Evolutionary conservation across 2,797 vertebrate species (phyloP).

Genomic region (Macropus fuliginosus): DNA sequence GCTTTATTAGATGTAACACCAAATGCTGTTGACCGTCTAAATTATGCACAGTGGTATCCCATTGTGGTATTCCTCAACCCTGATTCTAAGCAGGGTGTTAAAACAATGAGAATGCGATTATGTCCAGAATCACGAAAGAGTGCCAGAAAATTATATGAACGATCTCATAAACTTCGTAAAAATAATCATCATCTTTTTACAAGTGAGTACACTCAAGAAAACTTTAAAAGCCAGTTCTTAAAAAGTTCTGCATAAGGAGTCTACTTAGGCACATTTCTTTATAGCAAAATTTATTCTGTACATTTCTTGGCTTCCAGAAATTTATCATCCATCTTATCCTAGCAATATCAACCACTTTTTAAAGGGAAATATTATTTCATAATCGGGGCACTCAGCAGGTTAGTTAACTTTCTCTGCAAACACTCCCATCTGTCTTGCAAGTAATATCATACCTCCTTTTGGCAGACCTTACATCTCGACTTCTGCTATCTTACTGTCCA

Average conservation of each 20-base stretch:
- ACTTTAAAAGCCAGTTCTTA: background rate
- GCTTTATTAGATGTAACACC: slow-evolving; percentile 98
- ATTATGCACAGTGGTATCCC: slow-evolving; percentile 99
- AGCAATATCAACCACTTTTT: background rate
- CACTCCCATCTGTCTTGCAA: background rate
- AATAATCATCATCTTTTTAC: slow-evolving; percentile 99
- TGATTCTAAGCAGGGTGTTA: slow-evolving; percentile 98
- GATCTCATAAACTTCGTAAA: slow-evolving; percentile 98
- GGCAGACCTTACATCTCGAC: background rate
- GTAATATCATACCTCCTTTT: background rate
- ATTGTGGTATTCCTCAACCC: slow-evolving; percentile 99
- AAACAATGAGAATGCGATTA: slow-evolving; percentile 97
- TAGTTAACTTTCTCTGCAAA: background rate
- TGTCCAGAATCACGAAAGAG: slow-evolving; percentile 98
- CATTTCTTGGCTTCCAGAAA: background rate
- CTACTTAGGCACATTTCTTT: background rate
- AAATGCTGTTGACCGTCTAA: slow-evolving; percentile 97
- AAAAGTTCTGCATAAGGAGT: slow-evolving; percentile 1
- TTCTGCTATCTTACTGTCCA: background rate
- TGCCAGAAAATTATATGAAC: slow-evolving; percentile 96
- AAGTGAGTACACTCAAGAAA: slow-evolving; percentile 87
- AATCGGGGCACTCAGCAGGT: background rate
- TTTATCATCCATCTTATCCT: background rate
- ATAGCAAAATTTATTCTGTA: background rate
- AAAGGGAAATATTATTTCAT: background rate